These are phyloP conservation scores for Yponomeuta evonymella DNA, from an alignment of 2,888 invertebrate genomes.

Conservation along the genomic window DNA sequence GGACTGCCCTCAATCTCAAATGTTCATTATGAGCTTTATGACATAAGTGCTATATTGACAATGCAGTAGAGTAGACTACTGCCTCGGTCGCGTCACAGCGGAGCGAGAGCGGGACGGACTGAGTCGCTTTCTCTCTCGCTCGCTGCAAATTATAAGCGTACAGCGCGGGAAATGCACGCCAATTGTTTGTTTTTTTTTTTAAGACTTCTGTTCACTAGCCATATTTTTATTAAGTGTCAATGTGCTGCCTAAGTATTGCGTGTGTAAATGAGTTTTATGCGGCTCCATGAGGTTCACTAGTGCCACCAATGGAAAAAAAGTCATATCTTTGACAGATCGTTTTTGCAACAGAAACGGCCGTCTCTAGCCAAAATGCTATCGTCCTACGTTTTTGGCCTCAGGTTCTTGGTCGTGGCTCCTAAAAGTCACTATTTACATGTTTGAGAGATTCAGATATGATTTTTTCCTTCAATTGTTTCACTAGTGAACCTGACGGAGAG, in stretches of 20 bases:
- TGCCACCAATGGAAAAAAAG: too few relatives aligned
- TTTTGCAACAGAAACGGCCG: too few relatives aligned
- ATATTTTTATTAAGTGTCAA: slow-evolving; percentile 34
- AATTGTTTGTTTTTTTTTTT: slow-evolving; percentile 27
- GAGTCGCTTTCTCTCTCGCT: slow-evolving; percentile 37
- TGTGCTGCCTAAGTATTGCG: slow-evolving; percentile 31
- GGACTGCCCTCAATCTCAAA: slow-evolving; percentile 65
- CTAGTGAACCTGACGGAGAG: too few relatives aligned
- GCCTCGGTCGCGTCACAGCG: slow-evolving; percentile 60
- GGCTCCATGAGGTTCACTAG: too few relatives aligned
- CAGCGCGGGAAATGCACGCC: slow-evolving; percentile 32
- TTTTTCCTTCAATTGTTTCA: too few relatives aligned
- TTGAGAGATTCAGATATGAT: too few relatives aligned
- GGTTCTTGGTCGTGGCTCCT: too few relatives aligned
- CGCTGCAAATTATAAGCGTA: slow-evolving; percentile 52
- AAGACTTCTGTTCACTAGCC: slow-evolving; percentile 22
- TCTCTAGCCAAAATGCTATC: too few relatives aligned
- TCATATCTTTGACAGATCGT: too few relatives aligned
- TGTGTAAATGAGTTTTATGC: slow-evolving; percentile 24
- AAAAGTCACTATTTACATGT: too few relatives aligned
- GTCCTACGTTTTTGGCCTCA: too few relatives aligned
- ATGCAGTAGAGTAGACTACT: slow-evolving; percentile 59
- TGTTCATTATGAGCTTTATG: slow-evolving; percentile 30
- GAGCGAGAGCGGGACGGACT: slow-evolving; percentile 36
- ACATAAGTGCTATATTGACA: slow-evolving; percentile 10